Base-by-base conservation (phyloP, 2,113 vertebrate species). In the Thunnus thynnus region DNA sequence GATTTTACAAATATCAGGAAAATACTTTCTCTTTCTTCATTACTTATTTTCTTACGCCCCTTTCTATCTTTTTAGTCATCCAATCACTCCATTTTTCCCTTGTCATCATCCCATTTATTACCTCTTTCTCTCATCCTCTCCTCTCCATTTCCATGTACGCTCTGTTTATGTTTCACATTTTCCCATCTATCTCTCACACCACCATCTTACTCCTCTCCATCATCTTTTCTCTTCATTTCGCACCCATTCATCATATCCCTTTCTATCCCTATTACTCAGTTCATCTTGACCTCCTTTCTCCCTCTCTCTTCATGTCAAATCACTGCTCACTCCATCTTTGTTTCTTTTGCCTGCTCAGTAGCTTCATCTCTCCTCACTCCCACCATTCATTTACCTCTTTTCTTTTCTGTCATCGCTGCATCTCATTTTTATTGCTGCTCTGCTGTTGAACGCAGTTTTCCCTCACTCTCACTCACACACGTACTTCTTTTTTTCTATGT, bases 381-480 rank as follows among this genome's bases (percentile, higher is more conserved):
- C 27, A 51, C 62, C 58, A 70, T 69, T 55, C 48, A 60, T 86
- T 74, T 68, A 71, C 61, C 36, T 77, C 54, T 30, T 27, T 48
- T 41, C 47, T 65, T 30, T 46, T 16, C n/a, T 80, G 46, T 72
- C 77, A 41, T 76, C 48, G 67, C 46, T 55, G 12, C 47, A 50
- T 60, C 63, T 88, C 50, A 66, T 77, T 44, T 84, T 64, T 61
- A 66, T 74, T 55, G 30, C 65, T 32, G 9, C 41, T 70, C 78
- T 66, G 63, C 62, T 52, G 44, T 20, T 52, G 57, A 85, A 70
- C 11, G 8, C 61, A 58, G 69, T 57, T 27, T 68, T 57, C 67
- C 57, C 41, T 63, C 70, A 73, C 69, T 56, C 54, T 62, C 52
- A 47, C 44, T 16, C 52, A 44, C 52, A 36, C 4, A 51, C 46